Conservation (phyloP, 2,113 vertebrate species). For the Scortum barcoo region DNA sequence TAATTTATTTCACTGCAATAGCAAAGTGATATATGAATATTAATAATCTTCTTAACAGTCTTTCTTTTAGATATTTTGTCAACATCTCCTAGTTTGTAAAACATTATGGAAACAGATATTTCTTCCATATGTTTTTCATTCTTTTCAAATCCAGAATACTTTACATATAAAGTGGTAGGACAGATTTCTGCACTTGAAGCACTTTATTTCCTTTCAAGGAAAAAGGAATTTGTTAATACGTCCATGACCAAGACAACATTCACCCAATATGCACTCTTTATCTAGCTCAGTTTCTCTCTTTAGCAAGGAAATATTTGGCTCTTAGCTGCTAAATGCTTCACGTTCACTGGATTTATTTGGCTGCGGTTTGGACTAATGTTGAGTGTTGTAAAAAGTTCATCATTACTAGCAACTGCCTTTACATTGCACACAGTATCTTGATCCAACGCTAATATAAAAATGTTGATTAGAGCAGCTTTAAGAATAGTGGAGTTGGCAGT, state of each 20-base stretch:
- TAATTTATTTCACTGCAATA: not conserved
- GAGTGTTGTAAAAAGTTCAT: not conserved
- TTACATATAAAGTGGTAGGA: no score
- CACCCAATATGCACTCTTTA: not conserved
- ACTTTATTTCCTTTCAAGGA: no score
- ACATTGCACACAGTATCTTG: not conserved
- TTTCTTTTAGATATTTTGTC: not conserved
- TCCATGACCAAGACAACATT: not conserved
- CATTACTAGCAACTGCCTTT: not conserved
- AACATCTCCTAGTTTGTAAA: not conserved
- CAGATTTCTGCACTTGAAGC: no score
- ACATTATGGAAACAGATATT: no score
- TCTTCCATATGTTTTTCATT: not conserved
- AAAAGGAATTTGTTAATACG: no score
- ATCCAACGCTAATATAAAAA: not conserved
- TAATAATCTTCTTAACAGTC: not conserved
- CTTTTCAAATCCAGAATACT: no score
- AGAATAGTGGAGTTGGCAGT: not conserved
- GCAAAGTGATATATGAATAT: not conserved
- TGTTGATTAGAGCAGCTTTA: not conserved
- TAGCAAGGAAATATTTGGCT: not conserved
- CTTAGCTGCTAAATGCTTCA: not conserved
- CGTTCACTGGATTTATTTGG: not conserved
- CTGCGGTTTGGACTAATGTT: not conserved
- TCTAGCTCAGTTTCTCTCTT: not conserved